A percentile compares a stretch with the other conserved stretches of the same genome.
phyloP scores from a whole-genome alignment of 2,113 vertebrate species.

The Psettodes erumei region DNA sequence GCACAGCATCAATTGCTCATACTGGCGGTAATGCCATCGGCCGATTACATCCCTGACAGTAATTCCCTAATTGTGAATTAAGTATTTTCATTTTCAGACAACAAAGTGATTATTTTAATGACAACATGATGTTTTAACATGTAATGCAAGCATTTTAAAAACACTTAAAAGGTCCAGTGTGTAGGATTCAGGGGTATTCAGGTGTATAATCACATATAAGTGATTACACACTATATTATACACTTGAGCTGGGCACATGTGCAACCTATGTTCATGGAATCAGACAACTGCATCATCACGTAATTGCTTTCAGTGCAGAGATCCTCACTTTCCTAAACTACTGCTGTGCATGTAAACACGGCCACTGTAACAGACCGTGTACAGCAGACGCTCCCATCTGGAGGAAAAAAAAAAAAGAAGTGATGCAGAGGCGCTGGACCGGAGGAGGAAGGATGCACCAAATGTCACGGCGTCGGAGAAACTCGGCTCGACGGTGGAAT shows the following conservation, averaged over 20 bases:
- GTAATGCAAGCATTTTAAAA: too few species aligned
- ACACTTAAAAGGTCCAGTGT: too few species aligned
- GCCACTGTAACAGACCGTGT: not conserved
- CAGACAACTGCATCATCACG: not conserved
- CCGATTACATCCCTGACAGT: not conserved
- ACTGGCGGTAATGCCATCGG: not conserved
- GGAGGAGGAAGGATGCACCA: slow-evolving; percentile 2
- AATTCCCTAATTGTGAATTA: not conserved
- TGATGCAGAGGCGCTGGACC: not conserved
- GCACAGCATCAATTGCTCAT: not conserved
- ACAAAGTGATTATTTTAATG: too few species aligned
- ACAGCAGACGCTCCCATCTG: not conserved
- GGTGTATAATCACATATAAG: too few species aligned
- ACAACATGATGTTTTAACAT: too few species aligned
- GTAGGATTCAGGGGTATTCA: too few species aligned
- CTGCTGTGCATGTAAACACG: slow-evolving; percentile 18
- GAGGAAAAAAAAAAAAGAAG: too few species aligned
- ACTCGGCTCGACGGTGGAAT: slow-evolving; percentile 21
- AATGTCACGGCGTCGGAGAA: slow-evolving; percentile 10
- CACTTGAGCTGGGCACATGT: too few species aligned
- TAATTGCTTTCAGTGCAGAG: not conserved
- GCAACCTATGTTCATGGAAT: too few species aligned
- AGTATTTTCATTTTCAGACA: not conserved
- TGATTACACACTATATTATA: too few species aligned
- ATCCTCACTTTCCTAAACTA: not conserved